Base-by-base conservation (phyloP, 2,113 vertebrate species). In the Hemichromis elongatus region DNA sequence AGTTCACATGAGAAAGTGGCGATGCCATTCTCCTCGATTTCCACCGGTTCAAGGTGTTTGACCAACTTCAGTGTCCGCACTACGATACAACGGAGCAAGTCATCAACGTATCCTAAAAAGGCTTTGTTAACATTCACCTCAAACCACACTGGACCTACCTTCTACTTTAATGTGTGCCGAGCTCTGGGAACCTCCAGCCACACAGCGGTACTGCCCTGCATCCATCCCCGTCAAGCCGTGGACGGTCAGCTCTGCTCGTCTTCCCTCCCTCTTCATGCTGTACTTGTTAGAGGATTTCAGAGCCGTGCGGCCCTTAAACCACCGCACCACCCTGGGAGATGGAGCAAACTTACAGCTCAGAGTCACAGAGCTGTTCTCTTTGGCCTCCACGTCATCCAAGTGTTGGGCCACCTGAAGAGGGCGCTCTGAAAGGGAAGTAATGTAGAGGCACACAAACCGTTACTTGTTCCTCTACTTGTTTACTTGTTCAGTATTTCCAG, bases 291-390 rank as follows among this genome's bases (percentile, higher is more conserved):
- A 97, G 0, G 94, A 88, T 50, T 96, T 94, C 1, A 99, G 93
- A 28, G 95, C 95, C 0, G 78, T 95, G 16, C 97, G 95, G 2
- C 93, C 98, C 92, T 97, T 98, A 85, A 98, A 99, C 99, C 99
- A 99, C 57, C 94, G 96, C 30, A 99, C 97, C 2, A 96, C 79
- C 88, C 98, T 97, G 6, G 98, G 98, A 24, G 98, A 96, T 1
- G 98, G 98, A 56, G 91, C 96, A 88, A 99, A 99, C 94, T 97
- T 96, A 12, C 98, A 99, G 75, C 96, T 97, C 68, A 99, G 93
- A 19, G 97, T 90, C 42, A 96, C 97, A 0, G 97, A 97, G 85
- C 96, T 96, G 35, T 93, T 96, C 89, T 99, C 98, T 19, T 96
- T 97, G 7, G 90, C 96, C 0, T 84, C 92, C 63, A 96, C 96